Evolutionary conservation across 2,113 vertebrate genomes (phyloP).

Genomic region (Thinocorus orbignyianus): DNA sequence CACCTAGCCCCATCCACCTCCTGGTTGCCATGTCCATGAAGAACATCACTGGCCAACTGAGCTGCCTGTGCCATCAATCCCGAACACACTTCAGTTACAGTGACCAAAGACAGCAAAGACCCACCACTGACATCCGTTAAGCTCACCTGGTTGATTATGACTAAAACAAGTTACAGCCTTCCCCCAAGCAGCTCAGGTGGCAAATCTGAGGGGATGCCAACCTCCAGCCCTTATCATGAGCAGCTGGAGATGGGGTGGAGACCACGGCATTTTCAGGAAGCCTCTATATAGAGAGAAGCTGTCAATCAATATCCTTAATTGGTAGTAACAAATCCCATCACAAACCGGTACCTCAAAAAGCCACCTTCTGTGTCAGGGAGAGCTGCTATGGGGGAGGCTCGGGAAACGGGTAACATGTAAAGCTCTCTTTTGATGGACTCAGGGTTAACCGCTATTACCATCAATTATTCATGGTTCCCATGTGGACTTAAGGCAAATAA

Average conservation of each 20-base stretch:
- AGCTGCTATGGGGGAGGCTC: background rate
- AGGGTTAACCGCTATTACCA: constrained; percentile 18
- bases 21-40: background rate
- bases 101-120: background rate
- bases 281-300: background rate
- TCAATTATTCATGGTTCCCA: constrained; percentile 50
- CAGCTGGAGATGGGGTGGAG: background rate
- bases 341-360: background rate
- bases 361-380: background rate
- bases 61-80: background rate
- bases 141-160: background rate
- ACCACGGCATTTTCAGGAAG: background rate
- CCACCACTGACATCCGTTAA: background rate
- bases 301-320: background rate
- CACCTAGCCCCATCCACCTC: background rate
- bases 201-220: background rate
- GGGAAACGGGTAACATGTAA: background rate
- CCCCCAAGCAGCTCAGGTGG: background rate
- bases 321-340: background rate
- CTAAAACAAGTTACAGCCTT: background rate
- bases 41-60: background rate
- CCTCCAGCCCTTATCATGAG: background rate
- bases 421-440: constrained; percentile 6
- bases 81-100: background rate
- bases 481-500: constrained; percentile 1